phyloP scores from a whole-genome alignment of 2,888 invertebrate genomes.

The Panopea generosa region DNA sequence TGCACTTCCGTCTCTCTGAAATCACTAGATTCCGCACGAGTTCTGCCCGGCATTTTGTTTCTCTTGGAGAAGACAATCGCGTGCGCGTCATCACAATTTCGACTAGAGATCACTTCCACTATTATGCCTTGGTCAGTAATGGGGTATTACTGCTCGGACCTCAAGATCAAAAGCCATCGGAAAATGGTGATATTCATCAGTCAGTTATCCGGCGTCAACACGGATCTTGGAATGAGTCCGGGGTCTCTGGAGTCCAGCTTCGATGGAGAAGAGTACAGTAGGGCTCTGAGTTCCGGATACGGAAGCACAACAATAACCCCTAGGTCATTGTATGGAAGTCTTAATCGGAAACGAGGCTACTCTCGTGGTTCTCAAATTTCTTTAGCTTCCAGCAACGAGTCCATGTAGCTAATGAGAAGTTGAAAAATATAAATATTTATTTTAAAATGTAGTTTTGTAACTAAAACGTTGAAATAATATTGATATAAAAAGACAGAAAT shows the following conservation, averaged over 20 bases:
- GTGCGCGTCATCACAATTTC: constrained; percentile 57
- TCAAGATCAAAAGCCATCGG: constrained; percentile 67
- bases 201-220: constrained; percentile 63
- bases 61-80: constrained; percentile 68
- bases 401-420: too few species aligned
- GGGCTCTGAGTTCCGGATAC: constrained; percentile 30
- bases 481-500: too few species aligned
- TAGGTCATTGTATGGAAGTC: constrained; percentile 22
- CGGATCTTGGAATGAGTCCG: constrained; percentile 34
- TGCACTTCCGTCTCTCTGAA: constrained; percentile 62
- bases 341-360: constrained; percentile 21
- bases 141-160: constrained; percentile 67
- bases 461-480: too few species aligned
- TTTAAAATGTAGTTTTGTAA: too few species aligned
- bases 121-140: constrained; percentile 69
- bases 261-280: background rate
- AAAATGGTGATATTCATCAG: constrained; percentile 72
- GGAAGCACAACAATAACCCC: constrained; percentile 35
- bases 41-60: constrained; percentile 61
- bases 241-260: constrained; percentile 20
- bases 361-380: constrained; percentile 34
- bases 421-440: too few species aligned
- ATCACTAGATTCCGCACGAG: constrained; percentile 56
- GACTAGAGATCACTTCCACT: constrained; percentile 62
- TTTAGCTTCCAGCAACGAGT: constrained; percentile 38